Evolutionary conservation across 2,888 invertebrate species (phyloP).

Genomic region (Andrena dorsata): DNA sequence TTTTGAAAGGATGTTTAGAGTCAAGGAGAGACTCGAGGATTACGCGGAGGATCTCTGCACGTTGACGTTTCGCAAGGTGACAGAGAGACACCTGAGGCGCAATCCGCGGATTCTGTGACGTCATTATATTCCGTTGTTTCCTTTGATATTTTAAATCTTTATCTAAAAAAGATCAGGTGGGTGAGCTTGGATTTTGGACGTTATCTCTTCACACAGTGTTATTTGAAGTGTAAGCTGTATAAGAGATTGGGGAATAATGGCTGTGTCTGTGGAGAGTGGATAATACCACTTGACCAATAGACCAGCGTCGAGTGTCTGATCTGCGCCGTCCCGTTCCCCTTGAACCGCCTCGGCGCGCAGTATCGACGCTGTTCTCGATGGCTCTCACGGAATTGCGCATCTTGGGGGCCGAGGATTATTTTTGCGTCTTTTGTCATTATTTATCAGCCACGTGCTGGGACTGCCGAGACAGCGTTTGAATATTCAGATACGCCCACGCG

Average conservation of each 20-base stretch:
- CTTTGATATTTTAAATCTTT: too few species aligned
- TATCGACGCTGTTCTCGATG: constrained; percentile 23
- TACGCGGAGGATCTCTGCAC: too few species aligned
- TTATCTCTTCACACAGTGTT: too few species aligned
- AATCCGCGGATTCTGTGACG: too few species aligned
- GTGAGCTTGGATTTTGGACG: too few species aligned
- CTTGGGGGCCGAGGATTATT: constrained; percentile 70
- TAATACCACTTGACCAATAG: neutral
- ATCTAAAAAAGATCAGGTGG: too few species aligned
- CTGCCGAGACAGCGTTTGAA: constrained; percentile 76
- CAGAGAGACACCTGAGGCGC: too few species aligned
- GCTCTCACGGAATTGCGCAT: constrained; percentile 54
- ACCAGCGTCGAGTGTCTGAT: neutral
- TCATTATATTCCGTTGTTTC: too few species aligned
- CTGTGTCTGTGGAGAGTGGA: neutral
- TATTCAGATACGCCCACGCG: constrained; percentile 82
- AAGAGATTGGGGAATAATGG: neutral
- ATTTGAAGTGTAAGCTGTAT: neutral
- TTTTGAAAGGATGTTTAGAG: neutral
- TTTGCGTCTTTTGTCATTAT: constrained; percentile 78
- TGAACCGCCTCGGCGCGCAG: neutral
- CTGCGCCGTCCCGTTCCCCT: neutral
- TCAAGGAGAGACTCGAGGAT: neutral
- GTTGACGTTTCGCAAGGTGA: too few species aligned
- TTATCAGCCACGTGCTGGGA: constrained; percentile 66